Percentiles rank a stretch among this genome's conserved stretches.
Conservation (phyloP, 35 echinoderm and acorn worm species). For the Patiria miniata region DNA sequence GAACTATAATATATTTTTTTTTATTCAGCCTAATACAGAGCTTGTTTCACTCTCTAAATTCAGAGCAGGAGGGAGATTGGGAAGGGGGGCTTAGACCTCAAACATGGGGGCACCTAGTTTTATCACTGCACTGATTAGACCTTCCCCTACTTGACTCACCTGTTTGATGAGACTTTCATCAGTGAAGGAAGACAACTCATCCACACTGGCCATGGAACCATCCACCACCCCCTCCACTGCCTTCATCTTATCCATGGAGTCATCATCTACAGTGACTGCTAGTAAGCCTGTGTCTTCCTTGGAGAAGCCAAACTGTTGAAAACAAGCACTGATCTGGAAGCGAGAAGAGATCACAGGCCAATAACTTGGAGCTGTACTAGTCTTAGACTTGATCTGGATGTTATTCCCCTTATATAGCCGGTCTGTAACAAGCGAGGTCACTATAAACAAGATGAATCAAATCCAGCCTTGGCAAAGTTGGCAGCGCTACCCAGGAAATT, state of each 20-base stretch:
- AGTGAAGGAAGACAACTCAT: neutral
- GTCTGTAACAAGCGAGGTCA: no score
- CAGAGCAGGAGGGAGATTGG: neutral
- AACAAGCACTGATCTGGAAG: slow-evolving; percentile 24
- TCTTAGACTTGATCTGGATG: no score
- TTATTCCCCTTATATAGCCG: no score
- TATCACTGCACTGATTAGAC: neutral
- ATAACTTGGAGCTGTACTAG: no score
- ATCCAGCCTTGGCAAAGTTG: no score
- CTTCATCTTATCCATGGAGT: neutral
- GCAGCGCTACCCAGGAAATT: no score
- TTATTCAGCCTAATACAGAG: neutral
- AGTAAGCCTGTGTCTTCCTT: slow-evolving; percentile 14
- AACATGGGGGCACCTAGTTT: neutral
- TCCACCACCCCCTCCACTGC: neutral
- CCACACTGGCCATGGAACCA: neutral
- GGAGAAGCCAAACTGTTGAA: slow-evolving; percentile 4
- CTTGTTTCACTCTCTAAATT: neutral
- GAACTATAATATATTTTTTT: neutral
- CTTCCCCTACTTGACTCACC: neutral
- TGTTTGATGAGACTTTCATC: slow-evolving; percentile 19
- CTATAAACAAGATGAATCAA: no score
- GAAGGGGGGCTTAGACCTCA: no score
- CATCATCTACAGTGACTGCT: slow-evolving; percentile 13
- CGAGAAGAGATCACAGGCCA: neutral